phyloP scores from a whole-genome alignment of 2,113 vertebrate genomes.

The Carlito syrichta region DNA sequence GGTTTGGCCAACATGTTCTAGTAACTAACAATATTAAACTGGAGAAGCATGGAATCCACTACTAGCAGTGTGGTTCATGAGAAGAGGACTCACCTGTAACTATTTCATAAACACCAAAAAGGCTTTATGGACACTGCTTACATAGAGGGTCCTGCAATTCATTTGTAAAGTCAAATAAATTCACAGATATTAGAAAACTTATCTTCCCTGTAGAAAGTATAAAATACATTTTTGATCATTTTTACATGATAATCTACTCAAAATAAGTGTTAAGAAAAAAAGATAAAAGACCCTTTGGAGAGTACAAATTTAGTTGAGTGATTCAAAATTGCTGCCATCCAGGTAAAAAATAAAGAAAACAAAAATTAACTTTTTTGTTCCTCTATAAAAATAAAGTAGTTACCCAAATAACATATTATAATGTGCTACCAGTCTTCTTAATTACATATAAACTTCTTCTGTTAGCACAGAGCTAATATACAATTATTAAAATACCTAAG shows the following conservation, averaged over 20 bases:
- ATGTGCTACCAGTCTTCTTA: background rate
- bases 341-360: no score
- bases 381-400: no score
- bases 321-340: no score
- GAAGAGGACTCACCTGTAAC: no score
- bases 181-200: background rate
- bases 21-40: background rate
- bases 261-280: no score
- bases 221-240: no score
- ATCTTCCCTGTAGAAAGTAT: background rate
- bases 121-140: background rate
- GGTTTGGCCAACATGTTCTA: background rate
- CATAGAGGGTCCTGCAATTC: background rate
- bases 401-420: background rate
- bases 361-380: no score
- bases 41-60: accelerated
- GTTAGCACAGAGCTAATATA: background rate
- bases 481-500: background rate
- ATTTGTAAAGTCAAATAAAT: background rate
- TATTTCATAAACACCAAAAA: background rate
- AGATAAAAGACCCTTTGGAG: no score
- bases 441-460: background rate
- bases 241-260: no score
- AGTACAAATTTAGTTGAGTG: no score
- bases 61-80: background rate